These are phyloP conservation scores for Athripsodes cinereus DNA, from an alignment of 2,888 invertebrate species.

Conservation along the genomic window DNA sequence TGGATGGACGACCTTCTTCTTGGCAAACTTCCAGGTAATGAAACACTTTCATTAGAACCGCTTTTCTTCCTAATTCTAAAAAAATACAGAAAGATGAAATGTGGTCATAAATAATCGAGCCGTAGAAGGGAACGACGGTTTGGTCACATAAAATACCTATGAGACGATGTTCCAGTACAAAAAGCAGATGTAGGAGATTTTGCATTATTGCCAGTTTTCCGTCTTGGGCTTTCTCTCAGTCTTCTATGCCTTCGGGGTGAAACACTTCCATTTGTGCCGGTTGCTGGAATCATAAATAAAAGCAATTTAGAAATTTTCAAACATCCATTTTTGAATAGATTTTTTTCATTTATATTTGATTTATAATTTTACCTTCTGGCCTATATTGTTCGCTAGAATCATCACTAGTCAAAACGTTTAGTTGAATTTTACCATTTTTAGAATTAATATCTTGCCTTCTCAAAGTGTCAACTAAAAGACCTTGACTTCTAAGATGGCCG, in stretches of 20 bases:
- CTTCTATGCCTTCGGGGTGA: constrained; percentile 58
- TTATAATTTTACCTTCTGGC: constrained; percentile 38
- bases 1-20: constrained; percentile 55
- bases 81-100: no score
- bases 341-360: background rate
- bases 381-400: constrained; percentile 54
- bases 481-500: constrained; percentile 34
- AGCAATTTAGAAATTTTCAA: background rate
- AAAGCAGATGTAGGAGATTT: constrained; percentile 51
- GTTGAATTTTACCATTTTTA: constrained; percentile 48
- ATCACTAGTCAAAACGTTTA: constrained; percentile 55
- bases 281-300: constrained; percentile 30
- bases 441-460: constrained; percentile 46
- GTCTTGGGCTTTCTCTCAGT: constrained; percentile 57
- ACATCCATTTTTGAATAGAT: background rate
- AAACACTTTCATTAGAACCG: constrained; percentile 56
- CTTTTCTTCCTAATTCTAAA: constrained; percentile 39
- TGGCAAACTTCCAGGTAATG: constrained; percentile 57
- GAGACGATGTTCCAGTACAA: constrained; percentile 35
- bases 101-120: no score
- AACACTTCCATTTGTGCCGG: constrained; percentile 40
- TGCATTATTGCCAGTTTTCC: constrained; percentile 53
- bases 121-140: no score
- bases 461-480: constrained; percentile 38
- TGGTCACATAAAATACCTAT: constrained; percentile 39